Conservation (phyloP, 1,140 invertebrate genomes). For the Macrobrachium nipponense region DNA sequence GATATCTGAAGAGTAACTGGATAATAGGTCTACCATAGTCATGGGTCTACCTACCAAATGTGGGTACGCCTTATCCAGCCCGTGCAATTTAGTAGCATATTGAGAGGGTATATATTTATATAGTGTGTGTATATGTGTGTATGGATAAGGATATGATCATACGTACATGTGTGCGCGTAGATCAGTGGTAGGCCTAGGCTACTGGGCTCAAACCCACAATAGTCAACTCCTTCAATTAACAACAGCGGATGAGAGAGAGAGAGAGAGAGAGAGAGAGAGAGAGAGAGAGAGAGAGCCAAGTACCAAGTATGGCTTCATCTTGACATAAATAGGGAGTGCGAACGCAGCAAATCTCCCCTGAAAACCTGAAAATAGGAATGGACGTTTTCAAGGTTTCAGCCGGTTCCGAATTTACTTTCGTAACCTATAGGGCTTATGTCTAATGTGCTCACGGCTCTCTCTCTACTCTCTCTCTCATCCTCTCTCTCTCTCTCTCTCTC, state of each 20-base stretch:
- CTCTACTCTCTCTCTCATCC: constrained; percentile 13
- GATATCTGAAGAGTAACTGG: not conserved
- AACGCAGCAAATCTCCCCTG: too few species aligned
- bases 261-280: not conserved
- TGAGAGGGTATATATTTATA: not conserved
- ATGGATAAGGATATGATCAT: constrained; percentile 16
- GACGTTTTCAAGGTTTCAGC: too few species aligned
- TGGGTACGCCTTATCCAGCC: too few species aligned
- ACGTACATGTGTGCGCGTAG: not conserved
- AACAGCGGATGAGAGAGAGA: constrained; percentile 1
- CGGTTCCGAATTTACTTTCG: too few species aligned
- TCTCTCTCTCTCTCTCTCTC: constrained; percentile 3
- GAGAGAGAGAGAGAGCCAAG: not conserved
- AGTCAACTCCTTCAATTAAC: too few species aligned
- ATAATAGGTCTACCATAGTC: too few species aligned
- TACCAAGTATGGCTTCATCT: too few species aligned
- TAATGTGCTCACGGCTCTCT: not conserved
- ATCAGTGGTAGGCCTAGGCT: too few species aligned
- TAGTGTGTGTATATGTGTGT: constrained; percentile 25
- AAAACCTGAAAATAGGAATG: too few species aligned
- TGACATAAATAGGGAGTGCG: too few species aligned
- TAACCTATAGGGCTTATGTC: not conserved
- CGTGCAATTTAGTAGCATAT: too few species aligned
- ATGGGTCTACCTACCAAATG: too few species aligned
- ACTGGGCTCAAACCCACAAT: not conserved